Base-by-base conservation (phyloP, 2,888 invertebrate species). In the Caenorhabditis sinica region DNA sequence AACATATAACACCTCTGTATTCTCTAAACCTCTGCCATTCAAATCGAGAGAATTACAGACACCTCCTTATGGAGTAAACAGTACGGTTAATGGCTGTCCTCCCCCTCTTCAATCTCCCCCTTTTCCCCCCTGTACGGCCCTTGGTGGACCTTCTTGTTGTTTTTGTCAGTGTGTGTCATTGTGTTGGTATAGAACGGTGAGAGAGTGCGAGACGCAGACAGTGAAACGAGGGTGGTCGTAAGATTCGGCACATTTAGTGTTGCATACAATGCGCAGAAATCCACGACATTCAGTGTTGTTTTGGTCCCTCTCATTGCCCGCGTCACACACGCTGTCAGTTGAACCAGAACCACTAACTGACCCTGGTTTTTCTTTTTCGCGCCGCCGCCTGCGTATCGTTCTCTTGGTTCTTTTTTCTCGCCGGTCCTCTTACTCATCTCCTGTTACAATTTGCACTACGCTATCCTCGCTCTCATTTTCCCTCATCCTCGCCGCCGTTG, bases 351-450 rank as follows among this genome's bases (percentile, higher is more conserved):
- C 53, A 69, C 23, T 40, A 68, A 79, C 63, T 69, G 75, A 69
- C 75, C 69, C 77, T 69, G 56, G 40, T 69, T 40, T 51, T 49
- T 30, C 60, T 56, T 36, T 66, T 56, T 51, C 25, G 40, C n/a
- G 43, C 6, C 45, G 13, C 36, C n/a, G 28, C 33, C 51, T 51
- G 80, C 65, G 65, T 65, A 25, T 56, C 72, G 9, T 20, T 15
- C 43, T 51, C 20, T 68, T 40, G 40, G 40, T 40, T 56, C 69
- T 69, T 69, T 69, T 69, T 69, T 69, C 69, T 69, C 33, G 69
- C 69, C 69, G 56, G 69, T 69, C 56, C 69, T 69, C 83, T 69
- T 83, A 73, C 80, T 74, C 73, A 72, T 83, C 79, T 80, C 72
- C 74, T 80, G 65, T 77, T 72, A 69, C 75, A 76, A 72, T 68